phyloP scores from a whole-genome alignment of 1,140 invertebrate genomes.

The Drosophila rhopaloa region DNA sequence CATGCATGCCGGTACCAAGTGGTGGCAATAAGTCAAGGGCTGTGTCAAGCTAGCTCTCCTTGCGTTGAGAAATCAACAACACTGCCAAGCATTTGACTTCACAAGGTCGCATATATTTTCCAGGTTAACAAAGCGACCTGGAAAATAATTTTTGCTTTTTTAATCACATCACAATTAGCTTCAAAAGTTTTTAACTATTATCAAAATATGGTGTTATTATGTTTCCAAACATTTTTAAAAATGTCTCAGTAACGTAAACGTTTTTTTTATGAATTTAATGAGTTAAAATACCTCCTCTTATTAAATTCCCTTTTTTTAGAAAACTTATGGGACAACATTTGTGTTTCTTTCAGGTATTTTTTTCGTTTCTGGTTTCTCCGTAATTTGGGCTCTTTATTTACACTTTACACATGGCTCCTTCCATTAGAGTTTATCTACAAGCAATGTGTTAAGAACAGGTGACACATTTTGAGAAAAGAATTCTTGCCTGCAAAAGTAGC shows the following conservation, averaged over 20 bases:
- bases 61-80: constrained; percentile 42
- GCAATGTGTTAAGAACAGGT: constrained; percentile 54
- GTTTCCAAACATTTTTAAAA: too few relatives aligned
- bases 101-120: constrained; percentile 50
- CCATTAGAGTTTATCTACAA: constrained; percentile 45
- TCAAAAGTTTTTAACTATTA: too few relatives aligned
- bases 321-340: too few relatives aligned
- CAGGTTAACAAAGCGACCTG: constrained; percentile 11
- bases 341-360: constrained; percentile 23
- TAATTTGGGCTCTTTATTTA: constrained; percentile 50
- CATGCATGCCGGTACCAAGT: constrained; percentile 23
- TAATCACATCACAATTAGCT: too few relatives aligned
- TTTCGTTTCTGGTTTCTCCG: constrained; percentile 22
- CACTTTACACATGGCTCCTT: constrained; percentile 49
- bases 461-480: constrained; percentile 35
- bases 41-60: constrained; percentile 38
- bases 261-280: too few relatives aligned
- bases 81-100: constrained; percentile 22
- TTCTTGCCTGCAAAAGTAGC: constrained; percentile 24
- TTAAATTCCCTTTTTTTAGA: too few relatives aligned
- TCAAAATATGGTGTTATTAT: too few relatives aligned
- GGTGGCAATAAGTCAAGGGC: constrained; percentile 51
- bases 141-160: background rate
- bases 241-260: too few relatives aligned
- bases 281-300: too few relatives aligned